Conservation (phyloP, 2,797 vertebrate genomes). For the Sebastes minor region DNA sequence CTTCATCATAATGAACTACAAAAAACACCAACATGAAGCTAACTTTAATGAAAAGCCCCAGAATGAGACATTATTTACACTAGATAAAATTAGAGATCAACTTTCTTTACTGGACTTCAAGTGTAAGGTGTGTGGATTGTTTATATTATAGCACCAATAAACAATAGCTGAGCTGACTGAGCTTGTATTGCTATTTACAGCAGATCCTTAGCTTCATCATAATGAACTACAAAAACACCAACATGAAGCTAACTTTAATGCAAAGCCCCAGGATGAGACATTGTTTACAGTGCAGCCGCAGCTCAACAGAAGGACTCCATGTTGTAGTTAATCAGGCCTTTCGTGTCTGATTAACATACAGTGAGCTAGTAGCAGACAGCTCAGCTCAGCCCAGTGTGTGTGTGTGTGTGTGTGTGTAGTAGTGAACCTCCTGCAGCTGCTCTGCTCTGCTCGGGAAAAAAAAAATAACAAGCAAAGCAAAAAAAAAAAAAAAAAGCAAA, state of each 20-base stretch:
- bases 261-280: background rate
- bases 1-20: background rate
- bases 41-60: slow-evolving; percentile 1
- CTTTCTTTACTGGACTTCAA: background rate
- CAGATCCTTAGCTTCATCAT: background rate
- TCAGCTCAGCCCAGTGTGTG: background rate
- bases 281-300: slow-evolving; percentile 36
- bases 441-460: slow-evolving; percentile 8
- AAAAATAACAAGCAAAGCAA: slow-evolving; percentile 69
- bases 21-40: background rate
- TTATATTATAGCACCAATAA: background rate
- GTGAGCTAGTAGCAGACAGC: slow-evolving; percentile 35
- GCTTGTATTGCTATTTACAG: background rate
- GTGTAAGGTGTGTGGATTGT: background rate
- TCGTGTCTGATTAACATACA: slow-evolving; percentile 49
- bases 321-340: slow-evolving; percentile 60
- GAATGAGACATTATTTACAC: slow-evolving; percentile 26
- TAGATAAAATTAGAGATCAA: background rate
- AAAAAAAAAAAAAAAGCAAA: slow-evolving; percentile 54
- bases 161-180: background rate
- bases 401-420: slow-evolving; percentile 7
- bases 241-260: background rate
- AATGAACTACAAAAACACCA: background rate
- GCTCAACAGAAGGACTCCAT: slow-evolving; percentile 61
- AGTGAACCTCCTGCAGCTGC: slow-evolving; percentile 42